phyloP scores from a whole-genome alignment of 2,113 vertebrate species.

The Nannobrachium achirus region DNA sequence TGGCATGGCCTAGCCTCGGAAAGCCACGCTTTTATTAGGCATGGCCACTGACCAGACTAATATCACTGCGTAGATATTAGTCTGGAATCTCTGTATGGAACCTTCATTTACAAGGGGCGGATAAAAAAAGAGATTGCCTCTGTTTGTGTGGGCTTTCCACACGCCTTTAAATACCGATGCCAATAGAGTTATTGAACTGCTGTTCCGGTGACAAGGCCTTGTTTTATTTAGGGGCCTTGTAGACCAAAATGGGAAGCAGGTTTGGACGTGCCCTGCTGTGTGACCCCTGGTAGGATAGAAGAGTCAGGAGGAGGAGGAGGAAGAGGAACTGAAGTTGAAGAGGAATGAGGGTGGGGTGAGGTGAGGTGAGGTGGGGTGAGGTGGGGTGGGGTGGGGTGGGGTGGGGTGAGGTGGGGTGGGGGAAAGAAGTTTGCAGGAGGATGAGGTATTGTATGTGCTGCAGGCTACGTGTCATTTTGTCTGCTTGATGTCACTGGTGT shows the following conservation, averaged over 20 bases:
- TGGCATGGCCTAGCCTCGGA: too few relatives aligned
- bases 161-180: slow-evolving; percentile 46
- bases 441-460: not conserved
- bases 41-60: too few relatives aligned
- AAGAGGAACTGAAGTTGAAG: too few relatives aligned
- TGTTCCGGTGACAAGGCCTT: slow-evolving; percentile 35
- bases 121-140: too few relatives aligned
- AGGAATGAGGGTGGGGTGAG: not conserved
- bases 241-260: slow-evolving; percentile 62
- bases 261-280: slow-evolving; percentile 56
- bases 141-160: slow-evolving; percentile 1
- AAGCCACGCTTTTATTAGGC: too few relatives aligned
- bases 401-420: not conserved
- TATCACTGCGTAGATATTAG: too few relatives aligned
- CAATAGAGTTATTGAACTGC: slow-evolving; percentile 61
- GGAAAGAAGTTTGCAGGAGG: not conserved
- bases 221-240: slow-evolving; percentile 49
- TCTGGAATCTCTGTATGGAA: too few relatives aligned
- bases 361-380: too few relatives aligned
- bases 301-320: not conserved
- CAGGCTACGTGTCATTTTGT: not conserved
- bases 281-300: slow-evolving; percentile 25
- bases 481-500: too few relatives aligned
- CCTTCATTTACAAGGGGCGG: too few relatives aligned
- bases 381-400: too few relatives aligned